Evolutionary conservation across 2,113 vertebrate species (phyloP).

Genomic region (Physeter macrocephalus): DNA sequence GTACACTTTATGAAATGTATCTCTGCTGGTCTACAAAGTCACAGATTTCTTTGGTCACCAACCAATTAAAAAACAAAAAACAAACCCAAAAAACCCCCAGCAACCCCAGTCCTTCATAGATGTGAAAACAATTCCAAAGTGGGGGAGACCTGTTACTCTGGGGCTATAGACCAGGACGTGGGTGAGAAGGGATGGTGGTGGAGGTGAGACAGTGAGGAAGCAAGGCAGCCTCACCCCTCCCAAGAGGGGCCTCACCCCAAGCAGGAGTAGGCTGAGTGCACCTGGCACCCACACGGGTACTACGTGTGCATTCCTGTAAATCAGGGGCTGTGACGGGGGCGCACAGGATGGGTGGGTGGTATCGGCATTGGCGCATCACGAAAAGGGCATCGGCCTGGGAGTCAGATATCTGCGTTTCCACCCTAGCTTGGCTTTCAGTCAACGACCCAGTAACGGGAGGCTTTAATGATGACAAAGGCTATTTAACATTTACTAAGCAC

Average conservation of each 20-base stretch:
- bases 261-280: rapidly evolving
- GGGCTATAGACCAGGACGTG: not conserved
- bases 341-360: not conserved
- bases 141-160: not conserved
- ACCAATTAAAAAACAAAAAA: not conserved
- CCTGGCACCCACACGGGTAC: not conserved
- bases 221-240: not conserved
- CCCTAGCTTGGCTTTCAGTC: not conserved
- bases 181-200: rapidly evolving
- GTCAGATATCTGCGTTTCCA: not conserved
- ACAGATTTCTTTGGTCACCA: not conserved
- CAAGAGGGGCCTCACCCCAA: not conserved
- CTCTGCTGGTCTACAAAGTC: not conserved
- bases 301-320: not conserved
- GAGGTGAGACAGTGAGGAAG: not conserved
- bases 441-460: not conserved
- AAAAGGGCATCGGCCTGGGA: not conserved
- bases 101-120: not conserved
- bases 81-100: not conserved
- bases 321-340: not conserved
- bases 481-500: not conserved
- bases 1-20: not conserved
- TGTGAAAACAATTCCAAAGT: not conserved
- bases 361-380: too few species aligned
- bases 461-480: not conserved